Evolutionary conservation across 2,113 vertebrate species (phyloP).

Genomic region (Puntigrus tetrazona): DNA sequence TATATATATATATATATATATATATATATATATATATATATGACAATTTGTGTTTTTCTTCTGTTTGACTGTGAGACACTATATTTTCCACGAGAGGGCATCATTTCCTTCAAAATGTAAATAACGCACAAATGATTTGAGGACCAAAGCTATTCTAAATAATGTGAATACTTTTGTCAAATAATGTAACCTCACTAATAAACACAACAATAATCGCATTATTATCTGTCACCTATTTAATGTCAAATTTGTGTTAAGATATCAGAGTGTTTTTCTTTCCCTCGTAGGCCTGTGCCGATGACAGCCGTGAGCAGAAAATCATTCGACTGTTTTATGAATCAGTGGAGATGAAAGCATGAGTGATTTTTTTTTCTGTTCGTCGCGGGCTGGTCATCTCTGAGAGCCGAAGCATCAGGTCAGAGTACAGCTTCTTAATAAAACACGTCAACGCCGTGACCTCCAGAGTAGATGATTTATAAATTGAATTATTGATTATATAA

Average conservation of each 20-base stretch:
- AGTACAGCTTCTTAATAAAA: not conserved
- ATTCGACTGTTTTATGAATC: not conserved
- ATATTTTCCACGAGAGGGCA: constrained; percentile 38
- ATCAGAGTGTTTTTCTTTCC: not conserved
- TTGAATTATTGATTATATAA: too few species aligned
- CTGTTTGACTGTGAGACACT: not conserved
- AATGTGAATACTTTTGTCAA: not conserved
- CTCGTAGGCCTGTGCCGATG: not conserved
- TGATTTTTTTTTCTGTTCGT: not conserved
- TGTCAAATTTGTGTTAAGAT: not conserved
- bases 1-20: too few species aligned
- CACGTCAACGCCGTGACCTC: not conserved
- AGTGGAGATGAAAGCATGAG: too few species aligned
- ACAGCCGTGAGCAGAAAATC: not conserved
- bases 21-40: too few species aligned
- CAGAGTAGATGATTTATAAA: not conserved
- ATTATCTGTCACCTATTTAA: not conserved
- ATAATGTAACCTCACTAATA: not conserved
- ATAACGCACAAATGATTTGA: not conserved
- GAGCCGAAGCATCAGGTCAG: not conserved
- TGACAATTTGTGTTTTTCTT: not conserved
- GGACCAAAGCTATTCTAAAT: not conserved
- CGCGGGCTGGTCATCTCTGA: too few species aligned
- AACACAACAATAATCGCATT: not conserved
- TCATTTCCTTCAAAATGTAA: not conserved